Base-by-base conservation (phyloP, 2,888 invertebrate species). In the Gerris lacustris region DNA sequence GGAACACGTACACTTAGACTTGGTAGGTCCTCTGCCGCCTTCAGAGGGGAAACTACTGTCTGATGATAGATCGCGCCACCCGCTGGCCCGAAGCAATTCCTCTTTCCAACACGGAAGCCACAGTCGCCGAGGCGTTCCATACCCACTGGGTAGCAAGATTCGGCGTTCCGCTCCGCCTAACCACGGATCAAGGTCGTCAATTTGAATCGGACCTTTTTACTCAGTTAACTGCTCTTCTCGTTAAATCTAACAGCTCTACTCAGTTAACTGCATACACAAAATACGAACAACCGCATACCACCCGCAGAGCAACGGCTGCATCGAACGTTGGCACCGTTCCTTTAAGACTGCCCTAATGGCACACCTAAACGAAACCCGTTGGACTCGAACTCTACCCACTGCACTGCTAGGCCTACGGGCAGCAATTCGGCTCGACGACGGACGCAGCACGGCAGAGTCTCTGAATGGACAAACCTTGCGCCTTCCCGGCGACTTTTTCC, bases 41-140 rank as follows among this genome's bases (percentile, higher is more conserved):
- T 67, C 70, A 6, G 9, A 71, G 5, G 71, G 71, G 11, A 76
- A 70, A 64, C 6, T 80, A 79, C 70, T 76, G 77, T 18, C 75
- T 81, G 0, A 76, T 77, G n/a, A 75, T 79, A 6, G 78, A 80
- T 68, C 63, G 77, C 0, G 76, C 73, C 68, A 79, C 80, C 0
- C 75, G 79, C 7, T 80, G 80, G 80, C 78, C 79, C 11, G 80
- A 80, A 70, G 79, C 75, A 0, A 72, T 77, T 18, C 80, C 80
- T 0, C 67, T 80, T 0, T 15, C 44, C 69, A 80, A 79, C 44
- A 78, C 79, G 0, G 80, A 80, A 0, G 78, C 78, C 68, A 78
- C 79, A 0, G 77, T 78, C 1, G 67, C 71, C 2, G 6, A n/a
- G 2, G 47, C 67, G 4, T 44, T 72, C 6, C n/a, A 6, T 6